phyloP scores from a whole-genome alignment of 64 coral and sea anemone genomes.

The Catalaphyllia jardinei region DNA sequence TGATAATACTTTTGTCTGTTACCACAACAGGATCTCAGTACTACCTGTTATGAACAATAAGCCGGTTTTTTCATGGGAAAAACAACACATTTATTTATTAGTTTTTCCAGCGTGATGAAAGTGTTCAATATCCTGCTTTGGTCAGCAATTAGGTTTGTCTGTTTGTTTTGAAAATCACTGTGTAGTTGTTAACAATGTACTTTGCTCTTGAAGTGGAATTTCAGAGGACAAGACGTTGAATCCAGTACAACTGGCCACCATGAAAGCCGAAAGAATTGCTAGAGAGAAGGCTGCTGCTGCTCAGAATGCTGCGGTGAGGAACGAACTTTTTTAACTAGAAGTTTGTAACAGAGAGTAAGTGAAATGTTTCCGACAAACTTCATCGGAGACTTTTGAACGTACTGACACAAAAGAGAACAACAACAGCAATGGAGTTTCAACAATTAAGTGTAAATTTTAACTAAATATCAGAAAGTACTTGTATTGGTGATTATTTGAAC shows the following conservation, averaged over 20 bases:
- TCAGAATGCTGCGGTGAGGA: constrained; percentile 73
- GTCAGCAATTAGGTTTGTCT: not conserved
- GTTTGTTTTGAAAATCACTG: no score
- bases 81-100: not conserved
- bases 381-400: no score
- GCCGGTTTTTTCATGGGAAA: not conserved
- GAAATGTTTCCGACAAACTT: no score
- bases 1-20: no score
- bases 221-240: constrained; percentile 89
- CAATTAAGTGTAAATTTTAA: no score
- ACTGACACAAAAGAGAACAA: no score
- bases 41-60: no score
- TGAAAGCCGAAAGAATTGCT: constrained; percentile 88
- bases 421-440: no score
- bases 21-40: no score
- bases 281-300: constrained; percentile 86
- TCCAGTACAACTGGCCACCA: constrained; percentile 79
- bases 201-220: constrained; percentile 52
- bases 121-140: not conserved
- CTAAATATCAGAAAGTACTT: no score
- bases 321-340: not conserved
- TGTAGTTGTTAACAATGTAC: not conserved
- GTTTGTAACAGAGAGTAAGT: not conserved
- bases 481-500: no score
- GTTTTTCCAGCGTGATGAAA: not conserved